Conservation (phyloP, 1,140 invertebrate genomes). For the Lepidostoma basale region DNA sequence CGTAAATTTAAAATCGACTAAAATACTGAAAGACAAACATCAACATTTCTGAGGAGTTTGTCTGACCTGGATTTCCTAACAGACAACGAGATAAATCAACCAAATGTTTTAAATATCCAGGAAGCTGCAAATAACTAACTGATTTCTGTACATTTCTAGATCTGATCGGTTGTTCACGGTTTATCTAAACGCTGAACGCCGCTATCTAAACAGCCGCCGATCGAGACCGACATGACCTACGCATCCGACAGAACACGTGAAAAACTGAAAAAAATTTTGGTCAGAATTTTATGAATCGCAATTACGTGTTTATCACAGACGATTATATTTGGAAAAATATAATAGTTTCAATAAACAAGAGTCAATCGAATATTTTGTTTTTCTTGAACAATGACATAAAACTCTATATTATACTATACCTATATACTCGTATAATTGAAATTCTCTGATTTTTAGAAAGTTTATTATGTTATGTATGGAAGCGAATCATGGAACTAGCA, state of each 20-base stretch:
- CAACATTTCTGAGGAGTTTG: not conserved
- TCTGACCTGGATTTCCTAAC: not conserved
- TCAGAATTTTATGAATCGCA: too few species aligned
- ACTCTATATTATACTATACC: too few species aligned
- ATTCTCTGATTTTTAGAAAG: too few species aligned
- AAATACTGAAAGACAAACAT: not conserved
- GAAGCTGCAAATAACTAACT: not conserved
- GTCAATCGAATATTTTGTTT: too few species aligned
- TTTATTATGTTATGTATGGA: too few species aligned
- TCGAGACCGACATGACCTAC: not conserved
- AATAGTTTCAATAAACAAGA: too few species aligned
- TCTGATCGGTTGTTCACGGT: not conserved
- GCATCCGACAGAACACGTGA: not conserved
- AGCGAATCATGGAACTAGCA: too few species aligned
- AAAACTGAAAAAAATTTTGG: too few species aligned
- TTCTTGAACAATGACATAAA: too few species aligned
- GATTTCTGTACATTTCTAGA: not conserved
- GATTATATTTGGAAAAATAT: too few species aligned
- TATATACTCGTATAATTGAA: too few species aligned
- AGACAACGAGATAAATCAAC: not conserved
- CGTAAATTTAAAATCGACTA: not conserved
- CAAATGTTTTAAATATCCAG: constrained; percentile 1
- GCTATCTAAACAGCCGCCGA: not conserved
- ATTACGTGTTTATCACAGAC: too few species aligned
- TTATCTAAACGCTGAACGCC: not conserved